Evolutionary conservation across 1,140 invertebrate genomes (phyloP).

Genomic region (Chironomus striatipennis): DNA sequence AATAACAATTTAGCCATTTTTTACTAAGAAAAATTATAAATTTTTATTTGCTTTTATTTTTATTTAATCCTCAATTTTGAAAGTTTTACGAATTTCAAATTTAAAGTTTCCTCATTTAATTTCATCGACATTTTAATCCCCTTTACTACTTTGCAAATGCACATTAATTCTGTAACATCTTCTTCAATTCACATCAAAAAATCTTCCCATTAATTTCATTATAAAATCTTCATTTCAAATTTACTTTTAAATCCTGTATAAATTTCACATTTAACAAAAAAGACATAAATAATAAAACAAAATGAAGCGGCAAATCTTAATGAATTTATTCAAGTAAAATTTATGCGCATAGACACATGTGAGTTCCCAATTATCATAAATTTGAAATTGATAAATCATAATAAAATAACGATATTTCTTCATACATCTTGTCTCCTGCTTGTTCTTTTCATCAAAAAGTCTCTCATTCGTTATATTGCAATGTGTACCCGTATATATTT

Average conservation of each 20-base stretch:
- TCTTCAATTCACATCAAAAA: no score
- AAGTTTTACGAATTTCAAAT: no score
- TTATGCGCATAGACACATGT: background rate
- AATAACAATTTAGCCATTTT: no score
- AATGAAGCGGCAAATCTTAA: background rate
- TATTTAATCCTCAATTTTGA: no score
- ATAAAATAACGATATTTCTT: conserved; percentile 17
- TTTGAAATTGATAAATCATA: conserved; percentile 20
- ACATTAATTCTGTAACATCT: no score
- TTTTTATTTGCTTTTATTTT: no score
- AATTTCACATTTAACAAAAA: background rate
- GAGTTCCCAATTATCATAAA: conserved; percentile 10
- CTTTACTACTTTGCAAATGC: no score
- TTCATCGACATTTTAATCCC: no score
- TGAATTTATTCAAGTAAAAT: background rate
- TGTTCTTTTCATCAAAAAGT: background rate
- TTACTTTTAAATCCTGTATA: background rate
- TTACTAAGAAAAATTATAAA: no score
- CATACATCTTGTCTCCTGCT: background rate
- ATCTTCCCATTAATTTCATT: background rate
- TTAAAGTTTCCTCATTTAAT: no score
- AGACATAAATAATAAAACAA: background rate
- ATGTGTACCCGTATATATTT: background rate
- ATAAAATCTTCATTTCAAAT: background rate
- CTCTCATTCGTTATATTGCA: background rate